phyloP scores from a whole-genome alignment of 2,113 vertebrate species.

The Macrotis lagotis region DNA sequence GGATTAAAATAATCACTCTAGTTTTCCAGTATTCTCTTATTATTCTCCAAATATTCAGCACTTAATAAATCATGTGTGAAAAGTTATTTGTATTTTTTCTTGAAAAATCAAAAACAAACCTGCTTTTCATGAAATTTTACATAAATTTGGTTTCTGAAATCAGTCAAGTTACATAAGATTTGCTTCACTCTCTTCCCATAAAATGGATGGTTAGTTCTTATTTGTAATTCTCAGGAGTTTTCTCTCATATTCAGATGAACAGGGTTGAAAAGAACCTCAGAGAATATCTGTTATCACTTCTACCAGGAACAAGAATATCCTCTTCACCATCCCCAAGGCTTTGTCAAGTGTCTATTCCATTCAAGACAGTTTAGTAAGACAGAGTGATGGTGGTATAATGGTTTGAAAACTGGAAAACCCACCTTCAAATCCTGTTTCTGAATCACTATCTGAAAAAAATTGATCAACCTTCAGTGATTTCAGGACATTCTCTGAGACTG shows the following conservation, averaged over 20 bases:
- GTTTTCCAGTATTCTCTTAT: neutral
- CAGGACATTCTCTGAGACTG: neutral
- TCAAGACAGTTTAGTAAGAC: neutral
- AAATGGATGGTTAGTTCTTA: constrained; percentile 37
- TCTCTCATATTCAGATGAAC: neutral
- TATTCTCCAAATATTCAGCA: neutral
- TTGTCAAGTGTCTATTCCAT: neutral
- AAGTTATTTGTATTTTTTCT: neutral
- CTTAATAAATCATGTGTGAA: neutral
- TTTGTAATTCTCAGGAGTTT: constrained; percentile 38
- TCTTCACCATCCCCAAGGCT: neutral
- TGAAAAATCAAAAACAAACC: constrained; percentile 15
- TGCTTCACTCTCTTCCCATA: neutral
- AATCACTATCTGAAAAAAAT: neutral
- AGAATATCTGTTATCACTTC: neutral
- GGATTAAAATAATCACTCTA: neutral
- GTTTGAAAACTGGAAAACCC: neutral
- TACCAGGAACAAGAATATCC: neutral
- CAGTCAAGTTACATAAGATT: neutral
- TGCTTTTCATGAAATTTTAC: constrained; percentile 45
- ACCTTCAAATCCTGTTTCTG: neutral
- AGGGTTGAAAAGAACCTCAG: neutral
- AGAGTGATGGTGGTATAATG: neutral
- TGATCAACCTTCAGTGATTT: neutral
- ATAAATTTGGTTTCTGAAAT: constrained; percentile 28